These are phyloP conservation scores for Geophilus truncorum DNA, from an alignment of 2,888 invertebrate genomes.

Conservation along the genomic window DNA sequence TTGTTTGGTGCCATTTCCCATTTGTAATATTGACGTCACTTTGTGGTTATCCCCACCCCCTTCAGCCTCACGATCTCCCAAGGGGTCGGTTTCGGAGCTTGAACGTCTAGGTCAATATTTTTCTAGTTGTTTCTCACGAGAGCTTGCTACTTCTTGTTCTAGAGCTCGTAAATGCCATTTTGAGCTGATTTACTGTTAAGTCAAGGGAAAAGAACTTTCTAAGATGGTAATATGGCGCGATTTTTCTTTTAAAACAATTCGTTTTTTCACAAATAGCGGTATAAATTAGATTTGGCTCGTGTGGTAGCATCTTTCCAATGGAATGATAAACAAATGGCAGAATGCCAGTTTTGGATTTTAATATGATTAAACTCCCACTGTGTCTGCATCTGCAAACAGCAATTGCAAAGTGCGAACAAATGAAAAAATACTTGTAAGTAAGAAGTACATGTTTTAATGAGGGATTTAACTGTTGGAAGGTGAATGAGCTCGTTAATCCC, in stretches of 20 bases:
- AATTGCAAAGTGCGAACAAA: neutral
- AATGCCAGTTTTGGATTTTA: neutral
- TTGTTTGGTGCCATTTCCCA: no score
- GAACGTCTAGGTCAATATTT: neutral
- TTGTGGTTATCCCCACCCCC: neutral
- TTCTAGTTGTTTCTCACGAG: neutral
- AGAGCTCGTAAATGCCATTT: constrained; percentile 19
- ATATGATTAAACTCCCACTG: neutral
- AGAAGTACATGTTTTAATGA: constrained; percentile 2
- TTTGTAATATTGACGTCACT: neutral
- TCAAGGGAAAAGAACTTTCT: neutral
- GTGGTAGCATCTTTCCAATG: neutral
- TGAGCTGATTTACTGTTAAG: neutral
- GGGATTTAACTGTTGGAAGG: neutral
- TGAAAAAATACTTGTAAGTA: neutral
- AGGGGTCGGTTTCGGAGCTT: neutral
- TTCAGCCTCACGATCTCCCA: neutral
- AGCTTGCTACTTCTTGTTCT: neutral
- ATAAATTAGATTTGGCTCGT: neutral
- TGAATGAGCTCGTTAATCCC: neutral
- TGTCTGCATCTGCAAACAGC: neutral
- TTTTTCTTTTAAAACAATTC: neutral
- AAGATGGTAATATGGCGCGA: neutral
- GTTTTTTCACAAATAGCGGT: neutral
- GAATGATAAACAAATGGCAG: neutral